Evolutionary conservation across 2,888 invertebrate species (phyloP), one percentile per base, ranked within the genome.

Genomic region (Latheticus oryzae): DNA sequence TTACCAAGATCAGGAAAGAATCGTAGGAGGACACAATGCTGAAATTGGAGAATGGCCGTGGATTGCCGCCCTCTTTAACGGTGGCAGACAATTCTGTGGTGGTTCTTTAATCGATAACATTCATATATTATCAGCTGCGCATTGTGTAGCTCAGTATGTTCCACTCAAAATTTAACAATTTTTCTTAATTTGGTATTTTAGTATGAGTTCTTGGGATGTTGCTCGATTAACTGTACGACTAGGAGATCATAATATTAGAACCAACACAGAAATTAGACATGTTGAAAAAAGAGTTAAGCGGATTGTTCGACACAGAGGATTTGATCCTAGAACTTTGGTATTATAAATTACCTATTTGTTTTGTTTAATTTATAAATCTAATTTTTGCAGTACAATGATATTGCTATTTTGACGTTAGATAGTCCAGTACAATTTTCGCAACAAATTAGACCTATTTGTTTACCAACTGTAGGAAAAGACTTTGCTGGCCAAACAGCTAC

Each of bases 121-220:
- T 42, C 93, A 93, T 72, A 87, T 94, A 38, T 79, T 94, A 7
- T 89, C 93, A 1, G 93, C 93, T 1, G 93, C 94, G 1, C 93
- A 94, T 79, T 94, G 94, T 75, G 91, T 94, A 15, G 91, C 92
- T 17, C 90, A 91, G 93, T 93, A 82, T 1, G 9, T n/a, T 7
- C 5, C 24, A 24, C n/a, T 33, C n/a, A 13, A 28, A 12, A 4
- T 38, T 28, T n/a, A n/a, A 8, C 9, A 23, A 24, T 9, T 33
- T 16, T 17, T 33, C 1, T 5, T 30, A 3, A 51, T n/a, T 16
- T 1, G 15, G n/a, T 7, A n/a, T 55, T 56, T 24, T 74, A 93
- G 93, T 68, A 93, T 94, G 93, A 91, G 87, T 43, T 90, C 92
- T 0, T 91, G 90, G 89, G 93, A 94, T 74, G 93, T 94, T 0